phyloP scores from a whole-genome alignment of 2,888 invertebrate genomes.

The Andrena chrysosceles region DNA sequence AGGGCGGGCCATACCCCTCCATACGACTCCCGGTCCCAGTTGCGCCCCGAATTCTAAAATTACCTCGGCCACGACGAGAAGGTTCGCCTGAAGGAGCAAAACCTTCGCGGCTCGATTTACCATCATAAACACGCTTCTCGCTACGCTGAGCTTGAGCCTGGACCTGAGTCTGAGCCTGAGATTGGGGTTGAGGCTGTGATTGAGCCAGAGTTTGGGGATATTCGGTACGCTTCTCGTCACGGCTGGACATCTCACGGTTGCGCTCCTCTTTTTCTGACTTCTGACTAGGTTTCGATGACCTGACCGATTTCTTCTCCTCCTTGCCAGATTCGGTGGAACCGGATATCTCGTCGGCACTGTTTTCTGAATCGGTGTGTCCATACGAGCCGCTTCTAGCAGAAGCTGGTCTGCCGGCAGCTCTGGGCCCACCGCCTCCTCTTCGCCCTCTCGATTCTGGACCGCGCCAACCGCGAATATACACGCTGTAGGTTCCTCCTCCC shows the following conservation, averaged over 20 bases:
- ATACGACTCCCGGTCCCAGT: slow-evolving; percentile 87
- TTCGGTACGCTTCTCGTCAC: slow-evolving; percentile 80
- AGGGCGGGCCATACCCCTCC: slow-evolving; percentile 92
- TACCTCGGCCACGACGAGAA: slow-evolving; percentile 92
- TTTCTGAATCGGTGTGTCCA: slow-evolving; percentile 90
- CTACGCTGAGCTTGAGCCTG: slow-evolving; percentile 51
- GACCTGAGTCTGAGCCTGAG: slow-evolving; percentile 45
- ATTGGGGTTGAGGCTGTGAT: too few species aligned
- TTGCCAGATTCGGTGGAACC: slow-evolving; percentile 87
- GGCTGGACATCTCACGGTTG: slow-evolving; percentile 85
- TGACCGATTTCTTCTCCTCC: slow-evolving; percentile 86
- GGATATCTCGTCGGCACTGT: slow-evolving; percentile 90
- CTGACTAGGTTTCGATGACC: slow-evolving; percentile 86
- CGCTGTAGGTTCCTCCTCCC: slow-evolving; percentile 84
- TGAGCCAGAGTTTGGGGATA: slow-evolving; percentile 68
- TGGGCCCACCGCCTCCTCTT: slow-evolving; percentile 80
- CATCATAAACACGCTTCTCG: slow-evolving; percentile 81
- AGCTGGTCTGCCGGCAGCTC: slow-evolving; percentile 82
- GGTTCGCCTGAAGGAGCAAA: slow-evolving; percentile 96
- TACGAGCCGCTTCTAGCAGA: slow-evolving; percentile 85
- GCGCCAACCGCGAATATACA: slow-evolving; percentile 85
- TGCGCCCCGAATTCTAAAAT: slow-evolving; percentile 81
- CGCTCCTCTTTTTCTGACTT: slow-evolving; percentile 88
- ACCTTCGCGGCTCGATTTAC: slow-evolving; percentile 87
- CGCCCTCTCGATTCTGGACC: slow-evolving; percentile 85